phyloP scores from a whole-genome alignment of 2,888 invertebrate genomes.

The Chrysotoxum bicinctum region DNA sequence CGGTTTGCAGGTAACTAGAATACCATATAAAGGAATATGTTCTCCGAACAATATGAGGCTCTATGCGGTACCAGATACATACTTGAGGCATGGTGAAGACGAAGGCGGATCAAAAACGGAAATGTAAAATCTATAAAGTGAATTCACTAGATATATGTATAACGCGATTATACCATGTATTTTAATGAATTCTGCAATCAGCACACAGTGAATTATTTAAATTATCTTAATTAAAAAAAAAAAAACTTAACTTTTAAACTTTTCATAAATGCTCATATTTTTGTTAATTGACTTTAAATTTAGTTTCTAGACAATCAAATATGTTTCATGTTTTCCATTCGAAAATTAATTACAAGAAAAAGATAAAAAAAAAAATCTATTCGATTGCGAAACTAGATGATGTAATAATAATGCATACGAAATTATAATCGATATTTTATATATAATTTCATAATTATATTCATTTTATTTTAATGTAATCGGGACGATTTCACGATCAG shows the following conservation, averaged over 20 bases:
- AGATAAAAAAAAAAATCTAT: background rate
- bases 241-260: too few relatives aligned
- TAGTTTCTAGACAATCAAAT: too few relatives aligned
- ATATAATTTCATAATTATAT: background rate
- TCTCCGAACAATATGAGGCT: too few relatives aligned
- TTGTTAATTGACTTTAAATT: too few relatives aligned
- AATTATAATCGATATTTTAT: slow-evolving; percentile 15
- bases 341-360: too few relatives aligned
- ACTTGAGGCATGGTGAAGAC: background rate
- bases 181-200: background rate
- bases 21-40: too few relatives aligned
- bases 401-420: background rate
- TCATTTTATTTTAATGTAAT: slow-evolving; percentile 16
- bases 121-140: background rate
- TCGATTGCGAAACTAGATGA: background rate
- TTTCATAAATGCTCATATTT: too few relatives aligned
- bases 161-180: background rate
- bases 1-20: too few relatives aligned
- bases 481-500: slow-evolving; percentile 38
- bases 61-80: background rate
- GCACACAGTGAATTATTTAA: too few relatives aligned
- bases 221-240: too few relatives aligned
- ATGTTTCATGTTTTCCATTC: too few relatives aligned
- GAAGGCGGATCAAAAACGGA: background rate
- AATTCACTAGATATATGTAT: background rate